Conservation (phyloP, 2,113 vertebrate species). For the Ochotona princeps region DNA sequence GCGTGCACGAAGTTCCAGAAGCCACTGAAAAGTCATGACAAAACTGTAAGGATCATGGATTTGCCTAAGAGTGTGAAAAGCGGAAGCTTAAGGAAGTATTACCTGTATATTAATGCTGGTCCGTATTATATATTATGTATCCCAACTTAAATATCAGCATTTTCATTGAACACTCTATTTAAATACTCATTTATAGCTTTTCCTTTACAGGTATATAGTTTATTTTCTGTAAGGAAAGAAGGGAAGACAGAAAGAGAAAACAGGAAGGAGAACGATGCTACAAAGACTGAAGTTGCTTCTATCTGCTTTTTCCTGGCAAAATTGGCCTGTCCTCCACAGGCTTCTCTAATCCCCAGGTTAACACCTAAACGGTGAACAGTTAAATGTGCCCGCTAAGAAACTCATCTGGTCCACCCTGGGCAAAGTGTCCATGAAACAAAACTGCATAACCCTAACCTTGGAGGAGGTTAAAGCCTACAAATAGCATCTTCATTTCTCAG, state of each 20-base stretch:
- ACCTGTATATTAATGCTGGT: neutral
- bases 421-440: constrained; percentile 38
- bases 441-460: neutral
- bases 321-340: constrained; percentile 8
- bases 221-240: too few relatives aligned
- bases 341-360: constrained; percentile 37
- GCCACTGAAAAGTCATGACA: neutral
- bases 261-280: neutral
- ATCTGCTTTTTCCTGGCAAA: constrained; percentile 17
- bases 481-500: neutral
- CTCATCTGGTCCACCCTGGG: constrained; percentile 55
- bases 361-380: constrained; percentile 42
- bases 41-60: neutral
- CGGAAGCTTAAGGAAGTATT: neutral
- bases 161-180: neutral
- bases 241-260: neutral
- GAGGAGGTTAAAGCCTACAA: constrained; percentile 55
- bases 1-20: neutral
- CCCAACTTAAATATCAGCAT: neutral
- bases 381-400: constrained; percentile 65
- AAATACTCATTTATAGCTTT: neutral
- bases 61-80: neutral
- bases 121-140: neutral
- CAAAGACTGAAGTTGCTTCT: neutral
- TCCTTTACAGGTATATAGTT: neutral